Evolutionary conservation across 2,113 vertebrate genomes (phyloP).

Genomic region (Onychostruthus taczanowskii): DNA sequence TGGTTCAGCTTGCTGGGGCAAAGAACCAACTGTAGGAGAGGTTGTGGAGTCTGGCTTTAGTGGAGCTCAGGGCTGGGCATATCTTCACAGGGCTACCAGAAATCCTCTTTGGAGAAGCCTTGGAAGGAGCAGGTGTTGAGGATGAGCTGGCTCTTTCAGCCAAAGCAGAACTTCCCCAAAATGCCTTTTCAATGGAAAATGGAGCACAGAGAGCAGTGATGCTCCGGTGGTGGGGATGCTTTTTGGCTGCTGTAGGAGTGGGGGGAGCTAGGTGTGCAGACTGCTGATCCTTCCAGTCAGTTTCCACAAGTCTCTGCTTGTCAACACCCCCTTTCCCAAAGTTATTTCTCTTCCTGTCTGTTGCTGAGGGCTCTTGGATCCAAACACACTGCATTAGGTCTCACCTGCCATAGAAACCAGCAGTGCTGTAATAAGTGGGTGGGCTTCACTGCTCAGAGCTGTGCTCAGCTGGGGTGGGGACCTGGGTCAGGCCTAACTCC

Average conservation of each 20-base stretch:
- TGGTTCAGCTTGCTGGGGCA: not conserved
- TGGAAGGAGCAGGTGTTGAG: not conserved
- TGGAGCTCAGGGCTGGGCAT: not conserved
- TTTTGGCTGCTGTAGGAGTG: not conserved
- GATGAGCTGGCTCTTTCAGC: not conserved
- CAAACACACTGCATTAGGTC: not conserved
- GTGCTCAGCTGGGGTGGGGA: not conserved
- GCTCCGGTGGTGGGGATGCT: not conserved
- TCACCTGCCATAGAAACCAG: not conserved
- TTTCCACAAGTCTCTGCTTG: conserved; percentile 21
- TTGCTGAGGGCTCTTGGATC: conserved; percentile 44
- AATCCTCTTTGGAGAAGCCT: not conserved
- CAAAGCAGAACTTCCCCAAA: not conserved
- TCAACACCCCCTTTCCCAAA: conserved; percentile 25
- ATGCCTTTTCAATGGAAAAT: not conserved
- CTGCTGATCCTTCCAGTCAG: not conserved
- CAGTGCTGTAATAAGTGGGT: not conserved
- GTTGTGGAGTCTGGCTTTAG: not conserved
- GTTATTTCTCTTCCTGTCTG: conserved; percentile 28
- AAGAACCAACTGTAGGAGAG: not conserved
- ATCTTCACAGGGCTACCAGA: not conserved
- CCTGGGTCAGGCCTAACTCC: not conserved
- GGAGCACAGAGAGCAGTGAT: not conserved
- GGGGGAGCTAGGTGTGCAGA: not conserved
- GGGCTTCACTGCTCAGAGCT: not conserved